These are phyloP conservation scores for Pterophyllum scalare DNA, from an alignment of 2,113 vertebrate species.

Conservation along the genomic window DNA sequence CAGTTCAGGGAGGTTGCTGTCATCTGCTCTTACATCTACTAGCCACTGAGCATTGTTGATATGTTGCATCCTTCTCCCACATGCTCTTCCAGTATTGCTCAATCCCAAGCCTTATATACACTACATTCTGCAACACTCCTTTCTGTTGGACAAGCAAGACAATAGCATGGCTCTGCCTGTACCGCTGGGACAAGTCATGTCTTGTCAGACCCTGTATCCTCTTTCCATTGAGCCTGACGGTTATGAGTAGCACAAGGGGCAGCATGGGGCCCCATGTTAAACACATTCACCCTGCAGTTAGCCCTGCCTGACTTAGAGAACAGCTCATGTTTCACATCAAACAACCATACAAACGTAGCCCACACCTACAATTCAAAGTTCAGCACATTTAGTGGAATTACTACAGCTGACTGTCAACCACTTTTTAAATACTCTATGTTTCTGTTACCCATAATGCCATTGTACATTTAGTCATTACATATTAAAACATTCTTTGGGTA, in stretches of 20 bases:
- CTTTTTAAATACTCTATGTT: neutral
- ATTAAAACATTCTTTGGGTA: neutral
- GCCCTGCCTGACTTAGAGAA: conserved; percentile 48
- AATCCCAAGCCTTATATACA: no score
- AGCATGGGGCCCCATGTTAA: conserved; percentile 57
- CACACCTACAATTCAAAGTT: conserved; percentile 26
- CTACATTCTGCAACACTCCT: conserved; percentile 39
- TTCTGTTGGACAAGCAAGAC: conserved; percentile 61
- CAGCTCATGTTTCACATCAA: conserved; percentile 66
- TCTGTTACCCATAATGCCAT: neutral
- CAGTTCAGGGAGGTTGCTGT: no score
- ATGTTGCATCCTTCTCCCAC: no score
- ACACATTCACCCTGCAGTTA: conserved; percentile 72
- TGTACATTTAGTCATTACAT: conserved; percentile 18
- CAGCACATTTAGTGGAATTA: neutral
- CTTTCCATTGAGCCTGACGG: conserved; percentile 63
- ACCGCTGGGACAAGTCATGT: conserved; percentile 70
- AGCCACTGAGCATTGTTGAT: no score
- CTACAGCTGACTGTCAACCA: neutral
- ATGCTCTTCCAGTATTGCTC: no score
- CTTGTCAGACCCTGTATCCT: conserved; percentile 76
- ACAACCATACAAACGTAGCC: neutral
- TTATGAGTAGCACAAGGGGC: conserved; percentile 49
- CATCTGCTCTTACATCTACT: no score
- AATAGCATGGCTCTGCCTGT: conserved; percentile 56